Evolutionary conservation across 2,888 invertebrate genomes (phyloP).

Genomic region (Polydrusus cervinus): DNA sequence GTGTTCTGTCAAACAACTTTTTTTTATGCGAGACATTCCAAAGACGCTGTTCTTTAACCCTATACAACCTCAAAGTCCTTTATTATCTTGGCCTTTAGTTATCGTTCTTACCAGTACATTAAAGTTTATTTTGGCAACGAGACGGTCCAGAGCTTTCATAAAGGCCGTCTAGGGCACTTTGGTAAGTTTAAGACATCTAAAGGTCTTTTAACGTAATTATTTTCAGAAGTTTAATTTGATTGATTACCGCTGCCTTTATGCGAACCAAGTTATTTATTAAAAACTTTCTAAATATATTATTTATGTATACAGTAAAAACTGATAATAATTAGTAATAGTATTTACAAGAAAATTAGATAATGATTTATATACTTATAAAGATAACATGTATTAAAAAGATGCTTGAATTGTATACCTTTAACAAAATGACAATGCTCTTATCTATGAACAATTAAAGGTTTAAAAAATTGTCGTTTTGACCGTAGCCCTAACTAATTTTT

Average conservation of each 20-base stretch:
- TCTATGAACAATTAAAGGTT: no score
- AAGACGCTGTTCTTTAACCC: background rate
- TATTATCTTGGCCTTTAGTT: conserved; percentile 10
- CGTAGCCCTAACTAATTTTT: no score
- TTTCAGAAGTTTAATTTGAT: conserved; percentile 30
- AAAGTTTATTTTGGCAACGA: conserved; percentile 36
- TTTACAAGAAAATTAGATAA: no score
- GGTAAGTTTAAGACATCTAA: conserved; percentile 21
- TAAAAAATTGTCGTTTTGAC: no score
- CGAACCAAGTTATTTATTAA: background rate
- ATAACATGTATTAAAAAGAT: no score
- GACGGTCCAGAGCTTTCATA: conserved; percentile 24
- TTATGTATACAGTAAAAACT: no score
- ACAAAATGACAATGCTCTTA: no score
- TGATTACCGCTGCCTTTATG: conserved; percentile 14
- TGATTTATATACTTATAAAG: no score
- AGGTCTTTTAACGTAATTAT: conserved; percentile 38
- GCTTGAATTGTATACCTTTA: no score
- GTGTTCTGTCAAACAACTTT: no score
- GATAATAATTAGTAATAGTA: no score
- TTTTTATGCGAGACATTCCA: no score
- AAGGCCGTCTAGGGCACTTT: conserved; percentile 40
- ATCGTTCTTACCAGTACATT: conserved; percentile 28
- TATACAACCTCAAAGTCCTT: background rate
- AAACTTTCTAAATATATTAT: background rate